Evolutionary conservation across 2,113 vertebrate species (phyloP), one percentile per base, ranked within the genome.

Genomic region (Taxidea taxus): DNA sequence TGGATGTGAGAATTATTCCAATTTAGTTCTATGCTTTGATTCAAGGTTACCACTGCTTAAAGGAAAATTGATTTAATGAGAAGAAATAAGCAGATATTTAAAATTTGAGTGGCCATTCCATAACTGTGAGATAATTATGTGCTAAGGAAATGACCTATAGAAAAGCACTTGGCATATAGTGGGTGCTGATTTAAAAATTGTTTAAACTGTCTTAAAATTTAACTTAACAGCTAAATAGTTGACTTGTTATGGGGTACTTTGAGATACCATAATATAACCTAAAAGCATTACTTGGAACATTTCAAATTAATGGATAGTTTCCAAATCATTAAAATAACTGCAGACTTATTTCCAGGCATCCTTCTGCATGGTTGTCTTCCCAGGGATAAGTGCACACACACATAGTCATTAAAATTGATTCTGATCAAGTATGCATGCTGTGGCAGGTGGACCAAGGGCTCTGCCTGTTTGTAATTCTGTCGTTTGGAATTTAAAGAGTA

Each of bases 1-100:
- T 54, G 4, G 29, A 62, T 47, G 64, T 87, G 54, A 90, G 15
- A 39, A 49, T 18, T 99, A 98, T 97, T 81, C 12, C 21, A 87
- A 14, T 7, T 94, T 64, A 83, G 27, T 42, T 75, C 18, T 80
- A 7, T 74, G 39, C 90, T 91, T 86, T 87, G 25, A 51, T 87
- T 83, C 89, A 75, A 42, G 64, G 10, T 62, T 78, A 81, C 16
- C 84, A 10, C 39, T 74, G 49, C 12, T 92, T 75, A 44, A 83
- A 91, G 68, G 16, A 37, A 90, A 56, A 56, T 66, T 87, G 58
- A 51, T 54, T 94, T n/a, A 62, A 54, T 94, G 18, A 86, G 70
- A 89, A 58, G 20, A 70, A 91, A 66, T 92, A 92, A 68, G 16
- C n/a, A 80, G 15, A 62, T 31, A 75, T 42, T 72, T 87, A 78